These are phyloP conservation scores for Junco hyemalis DNA, from an alignment of 2,113 vertebrate species.

Conservation along the genomic window DNA sequence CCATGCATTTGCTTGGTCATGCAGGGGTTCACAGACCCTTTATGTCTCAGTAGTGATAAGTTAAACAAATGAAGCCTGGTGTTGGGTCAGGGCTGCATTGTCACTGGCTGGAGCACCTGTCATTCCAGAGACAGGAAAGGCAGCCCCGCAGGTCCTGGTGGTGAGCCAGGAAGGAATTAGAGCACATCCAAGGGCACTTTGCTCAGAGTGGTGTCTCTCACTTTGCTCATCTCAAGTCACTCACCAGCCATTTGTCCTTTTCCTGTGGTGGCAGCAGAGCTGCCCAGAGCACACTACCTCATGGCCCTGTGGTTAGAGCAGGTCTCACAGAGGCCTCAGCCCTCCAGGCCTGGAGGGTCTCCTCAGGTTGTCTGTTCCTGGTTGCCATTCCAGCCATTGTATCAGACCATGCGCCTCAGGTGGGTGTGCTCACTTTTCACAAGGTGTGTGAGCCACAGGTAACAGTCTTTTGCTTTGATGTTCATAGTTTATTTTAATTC, in stretches of 20 bases:
- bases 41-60: background rate
- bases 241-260: background rate
- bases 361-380: background rate
- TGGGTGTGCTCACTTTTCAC: background rate
- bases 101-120: background rate
- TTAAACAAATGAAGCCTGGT: background rate
- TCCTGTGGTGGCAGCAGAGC: background rate
- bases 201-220: background rate
- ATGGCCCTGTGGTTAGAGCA: background rate
- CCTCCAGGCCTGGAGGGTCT: background rate
- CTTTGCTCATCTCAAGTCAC: background rate
- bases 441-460: background rate
- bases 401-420: background rate
- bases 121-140: background rate
- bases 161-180: background rate
- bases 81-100: background rate
- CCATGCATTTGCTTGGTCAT: fast-evolving
- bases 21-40: background rate
- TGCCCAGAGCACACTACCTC: background rate
- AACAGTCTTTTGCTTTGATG: background rate
- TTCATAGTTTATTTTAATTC: background rate
- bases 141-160: background rate
- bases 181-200: background rate
- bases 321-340: background rate
- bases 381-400: background rate